phyloP scores from a whole-genome alignment of 1,140 invertebrate genomes.

The Philaenus spumarius region DNA sequence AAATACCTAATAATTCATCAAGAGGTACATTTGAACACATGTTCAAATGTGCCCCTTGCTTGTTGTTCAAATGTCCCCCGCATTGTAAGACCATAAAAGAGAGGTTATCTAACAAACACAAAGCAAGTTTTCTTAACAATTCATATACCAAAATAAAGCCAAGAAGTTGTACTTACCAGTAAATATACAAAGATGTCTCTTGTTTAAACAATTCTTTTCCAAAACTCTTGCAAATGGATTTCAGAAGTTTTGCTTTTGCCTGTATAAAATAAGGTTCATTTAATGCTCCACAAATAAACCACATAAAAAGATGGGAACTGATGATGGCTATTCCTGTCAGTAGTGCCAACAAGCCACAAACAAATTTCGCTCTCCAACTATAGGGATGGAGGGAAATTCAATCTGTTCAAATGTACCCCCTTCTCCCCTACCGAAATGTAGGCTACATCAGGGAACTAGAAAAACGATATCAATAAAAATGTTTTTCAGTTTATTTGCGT shows the following conservation, averaged over 20 bases:
- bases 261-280: neutral
- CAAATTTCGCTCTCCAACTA: neutral
- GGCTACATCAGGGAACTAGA: no score
- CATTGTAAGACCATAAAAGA: neutral
- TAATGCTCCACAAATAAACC: neutral
- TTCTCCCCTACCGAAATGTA: no score
- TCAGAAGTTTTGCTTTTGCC: neutral
- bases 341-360: neutral
- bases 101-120: neutral
- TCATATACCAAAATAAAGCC: neutral
- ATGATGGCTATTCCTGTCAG: neutral
- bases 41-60: neutral
- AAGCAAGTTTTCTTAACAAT: neutral
- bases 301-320: neutral
- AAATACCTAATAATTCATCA: neutral
- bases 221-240: neutral
- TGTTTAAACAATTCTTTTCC: neutral
- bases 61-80: constrained; percentile 1
- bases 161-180: neutral
- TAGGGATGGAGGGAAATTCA: neutral
- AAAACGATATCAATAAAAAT: no score
- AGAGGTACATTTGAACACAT: neutral
- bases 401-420: constrained; percentile 1
- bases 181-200: neutral
- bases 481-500: no score